Conservation (phyloP, 2,113 vertebrate genomes). For the Psilopsiagon aymara region DNA sequence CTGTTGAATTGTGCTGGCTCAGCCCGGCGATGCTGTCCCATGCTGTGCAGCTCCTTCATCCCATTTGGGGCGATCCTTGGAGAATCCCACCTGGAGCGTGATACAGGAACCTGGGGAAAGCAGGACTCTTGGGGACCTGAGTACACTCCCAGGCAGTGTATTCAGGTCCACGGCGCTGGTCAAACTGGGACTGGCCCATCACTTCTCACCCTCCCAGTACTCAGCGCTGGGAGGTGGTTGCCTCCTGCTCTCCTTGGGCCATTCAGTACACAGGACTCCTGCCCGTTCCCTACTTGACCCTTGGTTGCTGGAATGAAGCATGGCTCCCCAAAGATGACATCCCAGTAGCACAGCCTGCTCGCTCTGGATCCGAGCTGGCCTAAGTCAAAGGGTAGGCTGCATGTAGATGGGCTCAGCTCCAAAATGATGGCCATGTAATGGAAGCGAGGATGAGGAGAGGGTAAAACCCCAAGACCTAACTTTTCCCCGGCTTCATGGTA, state of each 20-base stretch:
- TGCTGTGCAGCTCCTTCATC: fast-evolving
- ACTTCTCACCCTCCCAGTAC: neutral
- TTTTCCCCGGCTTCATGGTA: neutral
- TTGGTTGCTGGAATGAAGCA: neutral
- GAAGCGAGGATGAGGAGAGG: neutral
- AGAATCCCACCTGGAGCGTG: neutral
- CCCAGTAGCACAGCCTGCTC: neutral
- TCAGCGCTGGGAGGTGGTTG: fast-evolving
- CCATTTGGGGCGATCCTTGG: neutral
- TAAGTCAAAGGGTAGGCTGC: neutral
- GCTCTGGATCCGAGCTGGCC: neutral
- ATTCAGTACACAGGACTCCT: neutral
- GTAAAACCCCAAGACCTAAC: neutral
- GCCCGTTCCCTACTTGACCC: neutral
- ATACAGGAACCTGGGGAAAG: neutral
- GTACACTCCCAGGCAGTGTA: neutral
- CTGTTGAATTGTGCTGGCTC: neutral
- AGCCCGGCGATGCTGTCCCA: fast-evolving
- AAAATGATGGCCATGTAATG: neutral
- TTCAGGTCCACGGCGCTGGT: fast-evolving
- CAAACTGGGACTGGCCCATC: neutral
- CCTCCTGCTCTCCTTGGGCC: neutral
- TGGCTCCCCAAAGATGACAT: neutral
- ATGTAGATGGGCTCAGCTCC: neutral
- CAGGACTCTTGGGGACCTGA: neutral